A percentile compares a stretch with the other conserved stretches of the same genome.
These are phyloP conservation scores for Recurvirostra avosetta DNA, from an alignment of 2,113 vertebrate species.

Conservation along the genomic window DNA sequence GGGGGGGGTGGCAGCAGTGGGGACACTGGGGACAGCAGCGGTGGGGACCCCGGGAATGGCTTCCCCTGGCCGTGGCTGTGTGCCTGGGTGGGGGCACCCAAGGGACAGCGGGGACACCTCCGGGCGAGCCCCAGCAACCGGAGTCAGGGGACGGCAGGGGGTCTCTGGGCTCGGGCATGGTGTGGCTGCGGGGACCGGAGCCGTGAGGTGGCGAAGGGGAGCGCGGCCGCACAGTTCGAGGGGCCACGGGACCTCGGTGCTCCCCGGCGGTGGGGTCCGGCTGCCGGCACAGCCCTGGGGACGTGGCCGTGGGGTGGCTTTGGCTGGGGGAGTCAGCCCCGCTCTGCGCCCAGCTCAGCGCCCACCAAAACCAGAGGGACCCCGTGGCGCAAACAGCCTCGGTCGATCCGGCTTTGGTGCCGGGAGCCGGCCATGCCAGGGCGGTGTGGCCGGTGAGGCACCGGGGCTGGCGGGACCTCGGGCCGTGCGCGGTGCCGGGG, in stretches of 20 bases:
- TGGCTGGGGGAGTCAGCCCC: background rate
- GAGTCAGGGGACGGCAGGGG: background rate
- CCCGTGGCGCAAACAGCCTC: accelerated
- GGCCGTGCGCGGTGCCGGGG: background rate
- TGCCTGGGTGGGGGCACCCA: background rate
- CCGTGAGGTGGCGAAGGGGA: background rate
- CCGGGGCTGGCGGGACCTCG: too few species aligned
- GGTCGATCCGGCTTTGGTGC: background rate
- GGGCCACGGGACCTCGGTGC: background rate
- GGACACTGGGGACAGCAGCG: background rate
- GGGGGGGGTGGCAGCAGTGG: too few species aligned
- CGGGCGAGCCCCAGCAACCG: background rate
- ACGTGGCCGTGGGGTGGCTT: accelerated
- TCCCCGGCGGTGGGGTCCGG: background rate
- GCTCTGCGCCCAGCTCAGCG: background rate
- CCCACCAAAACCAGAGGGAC: background rate
- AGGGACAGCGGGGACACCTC: accelerated
- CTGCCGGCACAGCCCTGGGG: background rate
- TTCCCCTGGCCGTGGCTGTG: background rate
- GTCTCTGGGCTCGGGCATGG: background rate
- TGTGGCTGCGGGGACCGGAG: background rate
- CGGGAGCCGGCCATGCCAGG: accelerated
- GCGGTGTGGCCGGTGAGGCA: accelerated
- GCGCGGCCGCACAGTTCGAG: accelerated
- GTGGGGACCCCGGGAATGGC: background rate